phyloP scores from a whole-genome alignment of 2,797 vertebrate species.

The Arrhamphus sclerolepis region DNA sequence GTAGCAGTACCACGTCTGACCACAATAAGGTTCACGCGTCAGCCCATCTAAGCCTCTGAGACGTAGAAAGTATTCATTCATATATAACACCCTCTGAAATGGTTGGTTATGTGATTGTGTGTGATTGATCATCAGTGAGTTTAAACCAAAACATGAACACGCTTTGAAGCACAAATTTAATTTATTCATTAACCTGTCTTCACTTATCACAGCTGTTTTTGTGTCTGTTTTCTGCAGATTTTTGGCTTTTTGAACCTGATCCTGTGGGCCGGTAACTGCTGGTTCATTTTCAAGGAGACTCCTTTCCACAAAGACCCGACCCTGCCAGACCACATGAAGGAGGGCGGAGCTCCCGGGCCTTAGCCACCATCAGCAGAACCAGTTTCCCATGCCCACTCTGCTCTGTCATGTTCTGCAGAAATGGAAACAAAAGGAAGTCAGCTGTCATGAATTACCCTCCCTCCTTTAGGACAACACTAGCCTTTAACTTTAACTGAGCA shows the following conservation, averaged over 20 bases:
- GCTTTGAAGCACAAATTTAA: no score
- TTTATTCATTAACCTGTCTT: no score
- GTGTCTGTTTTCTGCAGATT: conserved; percentile 72
- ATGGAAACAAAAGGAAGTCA: conserved; percentile 25
- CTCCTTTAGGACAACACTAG: background rate
- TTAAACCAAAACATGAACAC: no score
- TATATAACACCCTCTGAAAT: no score
- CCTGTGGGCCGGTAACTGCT: conserved; percentile 93
- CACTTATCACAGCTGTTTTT: no score
- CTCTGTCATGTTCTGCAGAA: conserved; percentile 36
- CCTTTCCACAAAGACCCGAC: conserved; percentile 82
- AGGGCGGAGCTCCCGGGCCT: conserved; percentile 76
- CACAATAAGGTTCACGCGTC: no score
- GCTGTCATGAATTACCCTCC: background rate
- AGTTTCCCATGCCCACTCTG: conserved; percentile 10
- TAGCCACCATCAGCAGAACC: conserved; percentile 38
- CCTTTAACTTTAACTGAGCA: no score
- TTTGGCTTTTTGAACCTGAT: conserved; percentile 93
- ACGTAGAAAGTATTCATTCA: no score
- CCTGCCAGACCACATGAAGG: conserved; percentile 74
- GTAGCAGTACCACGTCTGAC: no score
- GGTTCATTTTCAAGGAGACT: conserved; percentile 97
- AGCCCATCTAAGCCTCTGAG: no score
- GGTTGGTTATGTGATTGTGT: no score
- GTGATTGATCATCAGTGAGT: no score